phyloP scores from a whole-genome alignment of 2,113 vertebrate genomes.

The Panthera uncia region DNA sequence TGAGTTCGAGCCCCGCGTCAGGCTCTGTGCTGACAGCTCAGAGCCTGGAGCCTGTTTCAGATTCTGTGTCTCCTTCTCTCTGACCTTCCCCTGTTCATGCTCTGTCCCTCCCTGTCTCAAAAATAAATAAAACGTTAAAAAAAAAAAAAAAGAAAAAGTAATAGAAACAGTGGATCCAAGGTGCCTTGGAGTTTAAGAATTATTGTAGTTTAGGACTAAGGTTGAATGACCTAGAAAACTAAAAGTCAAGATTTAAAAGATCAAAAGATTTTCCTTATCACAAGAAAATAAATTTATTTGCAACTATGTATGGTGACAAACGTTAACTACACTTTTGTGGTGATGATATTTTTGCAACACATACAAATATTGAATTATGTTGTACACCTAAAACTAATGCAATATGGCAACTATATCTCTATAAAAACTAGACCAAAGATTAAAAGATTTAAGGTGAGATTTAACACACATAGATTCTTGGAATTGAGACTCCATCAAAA shows the following conservation, averaged over 20 bases:
- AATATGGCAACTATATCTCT: not conserved
- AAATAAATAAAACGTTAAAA: no score
- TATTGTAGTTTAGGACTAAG: not conserved
- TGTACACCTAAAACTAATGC: not conserved
- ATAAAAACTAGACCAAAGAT: not conserved
- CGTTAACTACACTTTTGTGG: not conserved
- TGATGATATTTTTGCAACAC: not conserved
- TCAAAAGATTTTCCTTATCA: not conserved
- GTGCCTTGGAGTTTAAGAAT: not conserved
- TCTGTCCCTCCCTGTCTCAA: no score
- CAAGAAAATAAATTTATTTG: not conserved
- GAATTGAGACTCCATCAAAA: not conserved
- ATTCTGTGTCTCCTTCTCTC: no score
- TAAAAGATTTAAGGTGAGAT: not conserved
- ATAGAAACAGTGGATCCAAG: not conserved
- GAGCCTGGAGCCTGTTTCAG: no score
- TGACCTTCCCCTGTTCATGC: no score
- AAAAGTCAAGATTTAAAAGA: not conserved
- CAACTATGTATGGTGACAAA: not conserved
- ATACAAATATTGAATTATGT: not conserved
- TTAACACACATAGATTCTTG: not conserved
- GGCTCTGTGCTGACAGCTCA: no score
- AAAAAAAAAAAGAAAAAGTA: not conserved
- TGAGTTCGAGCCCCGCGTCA: fast-evolving
- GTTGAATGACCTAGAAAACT: not conserved